A percentile compares a stretch with the other conserved stretches of the same genome.
Evolutionary conservation across 2,888 invertebrate species (phyloP).

Genomic region (Orthosia gracilis): DNA sequence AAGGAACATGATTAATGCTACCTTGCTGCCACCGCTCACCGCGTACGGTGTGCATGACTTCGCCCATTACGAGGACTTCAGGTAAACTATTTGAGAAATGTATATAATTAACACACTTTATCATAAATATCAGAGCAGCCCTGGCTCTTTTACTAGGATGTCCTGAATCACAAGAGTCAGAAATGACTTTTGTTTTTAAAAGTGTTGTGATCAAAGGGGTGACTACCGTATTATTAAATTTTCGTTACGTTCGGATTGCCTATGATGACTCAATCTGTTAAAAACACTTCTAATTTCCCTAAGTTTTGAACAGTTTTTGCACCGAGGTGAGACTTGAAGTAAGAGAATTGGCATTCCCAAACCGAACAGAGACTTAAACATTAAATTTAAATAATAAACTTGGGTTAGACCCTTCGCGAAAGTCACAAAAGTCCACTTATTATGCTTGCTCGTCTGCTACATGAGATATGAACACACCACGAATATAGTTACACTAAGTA

Average conservation of each 20-base stretch:
- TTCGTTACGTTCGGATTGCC: not conserved
- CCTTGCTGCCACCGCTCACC: constrained; percentile 37
- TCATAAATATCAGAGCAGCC: too few relatives aligned
- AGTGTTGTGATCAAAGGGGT: not conserved
- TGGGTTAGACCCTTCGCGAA: not conserved
- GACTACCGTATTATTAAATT: not conserved
- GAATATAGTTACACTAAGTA: not conserved
- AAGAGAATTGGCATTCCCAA: not conserved
- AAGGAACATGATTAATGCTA: constrained; percentile 62
- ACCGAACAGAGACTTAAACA: not conserved
- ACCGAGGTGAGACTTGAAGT: not conserved
- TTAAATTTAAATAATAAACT: not conserved
- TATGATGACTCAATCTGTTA: not conserved
- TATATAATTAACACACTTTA: too few relatives aligned
- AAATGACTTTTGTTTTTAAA: not conserved
- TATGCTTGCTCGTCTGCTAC: not conserved
- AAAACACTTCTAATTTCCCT: not conserved
- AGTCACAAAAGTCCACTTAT: not conserved
- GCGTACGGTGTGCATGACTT: constrained; percentile 75
- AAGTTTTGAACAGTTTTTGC: too few relatives aligned
- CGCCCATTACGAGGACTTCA: constrained; percentile 64
- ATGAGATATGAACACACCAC: not conserved
- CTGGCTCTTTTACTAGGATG: too few relatives aligned
- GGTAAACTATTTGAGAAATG: constrained; percentile 20
- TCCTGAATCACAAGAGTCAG: too few relatives aligned